Conservation (phyloP, 2,113 vertebrate genomes). For the Cynopterus brachyotis region DNA sequence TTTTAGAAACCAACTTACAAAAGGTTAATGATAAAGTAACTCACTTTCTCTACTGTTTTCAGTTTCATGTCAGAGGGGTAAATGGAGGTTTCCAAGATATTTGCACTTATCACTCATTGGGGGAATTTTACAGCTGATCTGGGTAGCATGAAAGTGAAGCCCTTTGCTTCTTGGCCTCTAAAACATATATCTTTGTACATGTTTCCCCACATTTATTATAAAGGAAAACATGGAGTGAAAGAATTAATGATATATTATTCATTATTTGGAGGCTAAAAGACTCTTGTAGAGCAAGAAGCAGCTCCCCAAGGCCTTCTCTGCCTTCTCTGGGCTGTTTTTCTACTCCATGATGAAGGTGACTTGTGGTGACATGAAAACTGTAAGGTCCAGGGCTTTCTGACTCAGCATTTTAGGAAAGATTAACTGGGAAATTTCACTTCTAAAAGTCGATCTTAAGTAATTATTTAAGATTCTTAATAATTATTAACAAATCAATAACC, state of each 20-base stretch:
- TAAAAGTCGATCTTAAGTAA: neutral
- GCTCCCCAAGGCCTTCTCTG: neutral
- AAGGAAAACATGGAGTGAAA: neutral
- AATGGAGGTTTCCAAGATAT: neutral
- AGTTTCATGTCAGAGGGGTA: neutral
- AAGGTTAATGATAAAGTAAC: neutral
- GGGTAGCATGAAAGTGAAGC: neutral
- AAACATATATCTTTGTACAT: neutral
- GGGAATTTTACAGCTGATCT: neutral
- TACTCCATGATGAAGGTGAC: neutral
- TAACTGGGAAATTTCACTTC: neutral
- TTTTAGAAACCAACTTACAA: neutral
- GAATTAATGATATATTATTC: neutral
- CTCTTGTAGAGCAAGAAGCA: neutral
- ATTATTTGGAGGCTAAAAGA: neutral
- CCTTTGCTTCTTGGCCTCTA: neutral
- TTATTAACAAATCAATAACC: neutral
- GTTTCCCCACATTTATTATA: neutral
- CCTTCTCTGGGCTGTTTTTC: neutral
- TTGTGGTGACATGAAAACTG: neutral
- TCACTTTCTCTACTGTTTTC: neutral
- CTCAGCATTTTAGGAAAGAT: neutral
- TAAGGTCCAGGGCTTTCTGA: neutral
- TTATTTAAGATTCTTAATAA: neutral
- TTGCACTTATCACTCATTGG: neutral